Evolutionary conservation across 2,797 vertebrate genomes (phyloP).

Genomic region (Cossypha heuglini): DNA sequence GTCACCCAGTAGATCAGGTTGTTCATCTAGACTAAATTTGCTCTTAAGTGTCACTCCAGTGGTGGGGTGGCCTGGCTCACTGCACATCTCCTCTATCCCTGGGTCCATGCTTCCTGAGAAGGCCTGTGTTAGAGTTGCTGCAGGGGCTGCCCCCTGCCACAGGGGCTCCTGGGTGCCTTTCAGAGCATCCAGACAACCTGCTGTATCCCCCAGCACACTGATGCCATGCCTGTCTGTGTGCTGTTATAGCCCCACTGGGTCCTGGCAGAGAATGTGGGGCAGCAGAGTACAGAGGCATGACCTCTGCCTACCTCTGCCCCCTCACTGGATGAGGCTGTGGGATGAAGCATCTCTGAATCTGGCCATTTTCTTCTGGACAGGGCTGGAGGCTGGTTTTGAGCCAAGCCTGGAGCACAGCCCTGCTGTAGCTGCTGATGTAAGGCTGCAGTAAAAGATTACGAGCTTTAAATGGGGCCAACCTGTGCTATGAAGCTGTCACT

Average conservation of each 20-base stretch:
- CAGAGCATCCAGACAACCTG: neutral
- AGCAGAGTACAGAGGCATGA: neutral
- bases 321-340: neutral
- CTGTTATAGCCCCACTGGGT: neutral
- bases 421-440: neutral
- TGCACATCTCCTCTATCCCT: accelerated
- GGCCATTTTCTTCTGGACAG: neutral
- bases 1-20: neutral
- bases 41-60: neutral
- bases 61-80: neutral
- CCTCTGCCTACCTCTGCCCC: neutral
- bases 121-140: neutral
- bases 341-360: neutral
- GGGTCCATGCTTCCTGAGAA: neutral
- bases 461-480: neutral
- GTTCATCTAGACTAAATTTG: neutral
- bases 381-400: neutral
- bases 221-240: accelerated
- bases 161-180: neutral
- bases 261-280: neutral
- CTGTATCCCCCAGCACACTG: accelerated
- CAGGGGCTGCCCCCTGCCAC: neutral
- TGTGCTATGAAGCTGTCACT: neutral
- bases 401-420: neutral
- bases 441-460: neutral